phyloP scores from a whole-genome alignment of 2,797 vertebrate species.

The Rousettus madagascariensis region DNA sequence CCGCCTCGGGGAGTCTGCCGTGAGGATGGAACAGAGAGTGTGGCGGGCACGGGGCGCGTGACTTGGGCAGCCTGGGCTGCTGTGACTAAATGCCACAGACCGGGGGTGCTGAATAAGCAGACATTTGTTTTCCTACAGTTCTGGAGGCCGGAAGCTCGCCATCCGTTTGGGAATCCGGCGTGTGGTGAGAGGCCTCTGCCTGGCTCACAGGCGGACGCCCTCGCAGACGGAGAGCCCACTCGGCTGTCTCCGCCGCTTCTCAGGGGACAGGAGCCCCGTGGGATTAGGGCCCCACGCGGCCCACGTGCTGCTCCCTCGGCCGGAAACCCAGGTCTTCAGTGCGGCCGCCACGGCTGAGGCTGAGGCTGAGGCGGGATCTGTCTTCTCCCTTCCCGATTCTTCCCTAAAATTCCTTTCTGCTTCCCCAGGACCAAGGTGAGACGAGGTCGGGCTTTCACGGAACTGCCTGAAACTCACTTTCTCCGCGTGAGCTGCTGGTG shows the following conservation, averaged over 20 bases:
- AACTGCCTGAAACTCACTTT: background rate
- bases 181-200: background rate
- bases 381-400: background rate
- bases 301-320: background rate
- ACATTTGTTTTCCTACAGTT: background rate
- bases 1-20: background rate
- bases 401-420: background rate
- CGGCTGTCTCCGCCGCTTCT: background rate
- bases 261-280: background rate
- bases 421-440: background rate
- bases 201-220: background rate
- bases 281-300: background rate
- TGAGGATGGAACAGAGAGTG: background rate
- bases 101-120: background rate
- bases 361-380: background rate
- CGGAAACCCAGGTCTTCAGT: background rate
- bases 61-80: background rate
- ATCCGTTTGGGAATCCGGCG: background rate
- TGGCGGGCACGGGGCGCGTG: fast-evolving
- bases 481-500: background rate
- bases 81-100: background rate
- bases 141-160: background rate
- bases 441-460: background rate
- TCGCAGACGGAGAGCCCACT: too few relatives aligned
- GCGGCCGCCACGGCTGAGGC: background rate